phyloP scores from a whole-genome alignment of 2,113 vertebrate genomes.

The Engystomops pustulosus region DNA sequence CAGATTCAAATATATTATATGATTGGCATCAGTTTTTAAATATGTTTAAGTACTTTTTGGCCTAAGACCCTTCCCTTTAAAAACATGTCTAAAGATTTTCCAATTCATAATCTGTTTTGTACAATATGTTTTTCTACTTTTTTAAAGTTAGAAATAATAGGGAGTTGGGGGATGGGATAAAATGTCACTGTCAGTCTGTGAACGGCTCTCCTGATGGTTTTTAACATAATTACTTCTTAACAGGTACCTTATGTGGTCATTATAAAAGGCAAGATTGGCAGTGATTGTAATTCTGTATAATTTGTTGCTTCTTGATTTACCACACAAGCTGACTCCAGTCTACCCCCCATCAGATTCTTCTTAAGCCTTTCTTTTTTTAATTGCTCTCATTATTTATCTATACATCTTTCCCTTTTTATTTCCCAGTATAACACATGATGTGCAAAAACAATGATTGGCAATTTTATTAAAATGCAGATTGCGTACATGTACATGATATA shows the following conservation, averaged over 20 bases:
- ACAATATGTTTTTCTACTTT: too few relatives aligned
- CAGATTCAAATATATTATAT: too few relatives aligned
- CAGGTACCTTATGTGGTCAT: slow-evolving; percentile 4
- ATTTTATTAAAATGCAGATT: background rate
- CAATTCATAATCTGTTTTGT: too few relatives aligned
- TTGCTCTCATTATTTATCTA: background rate
- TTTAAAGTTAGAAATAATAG: too few relatives aligned
- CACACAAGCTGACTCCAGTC: background rate
- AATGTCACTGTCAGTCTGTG: background rate
- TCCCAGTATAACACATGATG: background rate
- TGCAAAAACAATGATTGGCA: background rate
- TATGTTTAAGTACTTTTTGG: too few relatives aligned
- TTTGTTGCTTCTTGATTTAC: slow-evolving; percentile 5
- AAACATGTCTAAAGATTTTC: too few relatives aligned
- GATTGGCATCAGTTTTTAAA: too few relatives aligned
- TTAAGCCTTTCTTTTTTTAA: background rate
- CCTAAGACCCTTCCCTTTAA: too few relatives aligned
- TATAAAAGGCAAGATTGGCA: slow-evolving; percentile 6
- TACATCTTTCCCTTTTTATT: background rate
- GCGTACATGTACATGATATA: background rate
- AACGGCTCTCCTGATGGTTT: background rate
- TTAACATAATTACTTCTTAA: slow-evolving; percentile 9
- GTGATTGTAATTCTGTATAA: background rate
- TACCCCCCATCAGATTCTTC: background rate
- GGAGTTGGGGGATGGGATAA: too few relatives aligned